A percentile compares a stretch with the other conserved stretches of the same genome.
Conservation (phyloP, 2,113 vertebrate genomes). For the Leuciscus idus region DNA sequence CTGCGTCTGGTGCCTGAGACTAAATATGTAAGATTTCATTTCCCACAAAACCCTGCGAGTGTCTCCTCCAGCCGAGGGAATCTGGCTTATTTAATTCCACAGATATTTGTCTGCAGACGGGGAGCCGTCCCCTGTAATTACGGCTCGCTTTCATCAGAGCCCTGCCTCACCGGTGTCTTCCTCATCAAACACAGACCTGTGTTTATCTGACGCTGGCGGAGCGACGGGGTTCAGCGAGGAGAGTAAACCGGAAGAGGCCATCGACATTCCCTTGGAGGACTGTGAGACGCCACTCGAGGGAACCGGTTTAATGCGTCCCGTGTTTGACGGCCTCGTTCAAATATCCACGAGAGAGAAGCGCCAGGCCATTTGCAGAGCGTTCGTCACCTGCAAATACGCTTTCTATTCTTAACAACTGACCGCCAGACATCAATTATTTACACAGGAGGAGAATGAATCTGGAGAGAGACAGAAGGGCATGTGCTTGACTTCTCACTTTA, state of each 20-base stretch:
- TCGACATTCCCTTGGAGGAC: slow-evolving; percentile 19
- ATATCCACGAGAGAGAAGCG: slow-evolving; percentile 40
- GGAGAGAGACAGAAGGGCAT: slow-evolving; percentile 45
- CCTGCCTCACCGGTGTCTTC: slow-evolving; percentile 39
- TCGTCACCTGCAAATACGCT: slow-evolving; percentile 75
- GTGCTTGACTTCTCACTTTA: no score
- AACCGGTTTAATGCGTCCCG: not conserved
- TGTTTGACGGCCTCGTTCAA: slow-evolving; percentile 25
- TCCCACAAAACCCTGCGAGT: not conserved
- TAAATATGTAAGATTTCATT: not conserved
- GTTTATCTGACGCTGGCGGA: slow-evolving; percentile 38
- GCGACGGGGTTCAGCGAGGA: not conserved
- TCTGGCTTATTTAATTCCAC: slow-evolving; percentile 73
- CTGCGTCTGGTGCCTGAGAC: not conserved
- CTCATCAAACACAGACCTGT: slow-evolving; percentile 40
- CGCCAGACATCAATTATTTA: slow-evolving; percentile 80
- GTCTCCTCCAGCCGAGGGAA: not conserved
- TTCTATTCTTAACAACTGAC: slow-evolving; percentile 78
- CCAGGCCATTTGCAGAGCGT: slow-evolving; percentile 59
- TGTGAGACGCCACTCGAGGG: not conserved
- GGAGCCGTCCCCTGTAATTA: slow-evolving; percentile 77
- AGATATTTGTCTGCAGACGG: slow-evolving; percentile 77
- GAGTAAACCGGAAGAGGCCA: not conserved
- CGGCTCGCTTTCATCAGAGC: slow-evolving; percentile 72
- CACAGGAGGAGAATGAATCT: slow-evolving; percentile 62